Conservation (phyloP, 2,888 invertebrate genomes). For the Sinohyriopsis cumingii region DNA sequence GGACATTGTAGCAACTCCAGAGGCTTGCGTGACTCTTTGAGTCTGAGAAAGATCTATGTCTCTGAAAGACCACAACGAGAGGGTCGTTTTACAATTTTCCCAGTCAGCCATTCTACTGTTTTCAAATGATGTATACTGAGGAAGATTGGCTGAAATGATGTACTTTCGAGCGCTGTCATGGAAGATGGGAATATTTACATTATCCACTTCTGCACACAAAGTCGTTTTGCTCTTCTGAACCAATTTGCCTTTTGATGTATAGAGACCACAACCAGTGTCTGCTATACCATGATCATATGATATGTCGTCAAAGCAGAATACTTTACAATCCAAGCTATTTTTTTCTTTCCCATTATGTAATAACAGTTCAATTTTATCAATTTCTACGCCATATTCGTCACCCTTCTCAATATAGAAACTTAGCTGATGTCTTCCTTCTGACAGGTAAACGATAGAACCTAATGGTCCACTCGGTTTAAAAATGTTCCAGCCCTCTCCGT, state of each 20-base stretch:
- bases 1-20: neutral
- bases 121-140: constrained; percentile 42
- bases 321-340: constrained; percentile 36
- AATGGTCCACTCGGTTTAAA: constrained; percentile 17
- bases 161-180: constrained; percentile 31
- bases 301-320: constrained; percentile 45
- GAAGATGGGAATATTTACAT: constrained; percentile 51
- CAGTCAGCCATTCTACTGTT: constrained; percentile 39
- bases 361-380: constrained; percentile 36
- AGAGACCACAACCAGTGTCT: neutral
- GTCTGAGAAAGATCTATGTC: constrained; percentile 11
- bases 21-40: neutral
- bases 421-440: constrained; percentile 35
- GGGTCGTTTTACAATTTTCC: constrained; percentile 29
- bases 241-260: constrained; percentile 12
- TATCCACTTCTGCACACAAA: constrained; percentile 53
- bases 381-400: constrained; percentile 47
- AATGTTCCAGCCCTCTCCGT: constrained; percentile 33
- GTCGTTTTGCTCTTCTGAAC: constrained; percentile 40
- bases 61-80: constrained; percentile 35
- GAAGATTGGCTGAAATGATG: constrained; percentile 43
- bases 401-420: constrained; percentile 24
- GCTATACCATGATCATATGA: constrained; percentile 20
- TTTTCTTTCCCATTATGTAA: constrained; percentile 22
- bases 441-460: neutral